Evolutionary conservation across 2,888 invertebrate species (phyloP).

Genomic region (Lissonota sp.): DNA sequence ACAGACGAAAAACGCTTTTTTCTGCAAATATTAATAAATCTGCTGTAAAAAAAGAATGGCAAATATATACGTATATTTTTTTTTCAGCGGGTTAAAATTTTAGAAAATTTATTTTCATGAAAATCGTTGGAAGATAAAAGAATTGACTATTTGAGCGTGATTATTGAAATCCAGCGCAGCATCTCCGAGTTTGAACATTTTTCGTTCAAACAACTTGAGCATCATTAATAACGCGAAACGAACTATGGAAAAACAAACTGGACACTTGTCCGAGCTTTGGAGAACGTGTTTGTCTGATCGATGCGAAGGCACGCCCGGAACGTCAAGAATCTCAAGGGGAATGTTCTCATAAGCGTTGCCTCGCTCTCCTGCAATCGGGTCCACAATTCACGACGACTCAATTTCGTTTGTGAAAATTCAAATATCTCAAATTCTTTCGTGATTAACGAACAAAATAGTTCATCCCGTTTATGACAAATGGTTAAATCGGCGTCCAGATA

Average conservation of each 20-base stretch:
- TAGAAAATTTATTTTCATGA: too few species aligned
- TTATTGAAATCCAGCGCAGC: too few species aligned
- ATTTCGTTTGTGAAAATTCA: neutral
- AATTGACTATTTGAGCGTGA: too few species aligned
- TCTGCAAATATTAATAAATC: too few species aligned
- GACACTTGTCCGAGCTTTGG: slow-evolving; percentile 23
- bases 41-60: too few species aligned
- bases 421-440: neutral
- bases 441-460: neutral
- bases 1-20: too few species aligned
- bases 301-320: slow-evolving; percentile 30
- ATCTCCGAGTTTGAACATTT: neutral
- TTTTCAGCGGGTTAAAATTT: too few species aligned
- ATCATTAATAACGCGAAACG: too few species aligned
- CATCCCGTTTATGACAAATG: too few species aligned
- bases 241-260: neutral
- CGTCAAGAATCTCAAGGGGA: slow-evolving; percentile 37
- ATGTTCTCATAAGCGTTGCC: slow-evolving; percentile 19
- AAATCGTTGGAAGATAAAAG: too few species aligned
- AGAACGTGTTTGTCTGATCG: slow-evolving; percentile 13
- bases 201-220: neutral
- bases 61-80: too few species aligned
- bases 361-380: neutral
- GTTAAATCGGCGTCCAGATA: too few species aligned
- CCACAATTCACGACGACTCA: neutral